Evolutionary conservation across 2,113 vertebrate species (phyloP).

Genomic region (Ptyas mucosa): DNA sequence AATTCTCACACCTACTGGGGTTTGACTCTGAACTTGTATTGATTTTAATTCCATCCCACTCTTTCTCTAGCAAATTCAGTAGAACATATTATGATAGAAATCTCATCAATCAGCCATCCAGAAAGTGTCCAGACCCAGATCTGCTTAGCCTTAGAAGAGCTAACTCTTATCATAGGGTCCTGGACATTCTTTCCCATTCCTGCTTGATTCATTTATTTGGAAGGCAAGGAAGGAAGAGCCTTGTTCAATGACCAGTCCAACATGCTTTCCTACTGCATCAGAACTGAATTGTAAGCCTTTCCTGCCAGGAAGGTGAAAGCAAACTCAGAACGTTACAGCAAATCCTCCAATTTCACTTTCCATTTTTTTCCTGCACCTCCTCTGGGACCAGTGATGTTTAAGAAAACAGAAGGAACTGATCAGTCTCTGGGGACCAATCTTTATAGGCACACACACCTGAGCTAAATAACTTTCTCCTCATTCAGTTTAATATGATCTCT

Average conservation of each 20-base stretch:
- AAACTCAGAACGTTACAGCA: neutral
- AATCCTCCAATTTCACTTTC: neutral
- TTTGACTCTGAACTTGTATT: neutral
- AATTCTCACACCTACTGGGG: neutral
- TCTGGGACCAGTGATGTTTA: neutral
- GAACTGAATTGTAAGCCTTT: neutral
- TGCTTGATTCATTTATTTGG: too few relatives aligned
- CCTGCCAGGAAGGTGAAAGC: neutral
- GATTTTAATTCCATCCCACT: neutral
- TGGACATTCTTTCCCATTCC: neutral
- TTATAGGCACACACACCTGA: neutral
- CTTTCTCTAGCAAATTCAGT: neutral
- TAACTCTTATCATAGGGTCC: neutral
- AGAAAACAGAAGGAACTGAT: neutral
- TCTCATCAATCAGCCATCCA: neutral
- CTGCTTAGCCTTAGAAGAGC: neutral
- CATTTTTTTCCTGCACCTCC: neutral
- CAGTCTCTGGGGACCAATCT: neutral
- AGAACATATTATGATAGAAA: neutral
- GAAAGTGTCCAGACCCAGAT: neutral
- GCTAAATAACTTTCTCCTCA: neutral
- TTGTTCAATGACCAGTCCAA: constrained; percentile 19
- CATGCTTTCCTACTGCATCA: neutral
- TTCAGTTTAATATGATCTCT: neutral
- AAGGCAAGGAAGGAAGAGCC: neutral